Conservation (phyloP, 1,140 invertebrate species). For the Neodiprion fabricii region DNA sequence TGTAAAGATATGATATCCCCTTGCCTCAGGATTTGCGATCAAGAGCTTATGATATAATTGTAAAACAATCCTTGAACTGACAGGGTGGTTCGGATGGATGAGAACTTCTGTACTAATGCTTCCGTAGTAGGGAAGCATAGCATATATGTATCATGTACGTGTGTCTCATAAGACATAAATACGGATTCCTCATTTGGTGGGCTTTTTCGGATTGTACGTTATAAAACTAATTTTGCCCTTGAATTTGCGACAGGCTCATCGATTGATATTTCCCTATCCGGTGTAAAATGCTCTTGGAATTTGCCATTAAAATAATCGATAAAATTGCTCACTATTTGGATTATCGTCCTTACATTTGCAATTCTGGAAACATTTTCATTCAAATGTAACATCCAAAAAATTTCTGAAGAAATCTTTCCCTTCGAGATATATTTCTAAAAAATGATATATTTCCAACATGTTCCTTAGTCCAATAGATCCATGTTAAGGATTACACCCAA, state of each 20-base stretch:
- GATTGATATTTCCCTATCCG: slow-evolving; percentile 11
- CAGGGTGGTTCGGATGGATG: slow-evolving; percentile 21
- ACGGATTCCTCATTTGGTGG: slow-evolving; percentile 34
- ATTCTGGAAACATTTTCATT: slow-evolving; percentile 13
- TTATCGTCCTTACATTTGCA: slow-evolving; percentile 7
- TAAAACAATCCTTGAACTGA: slow-evolving; percentile 26
- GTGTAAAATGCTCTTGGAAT: slow-evolving; percentile 22
- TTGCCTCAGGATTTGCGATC: slow-evolving; percentile 11
- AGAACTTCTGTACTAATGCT: slow-evolving; percentile 26
- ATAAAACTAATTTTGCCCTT: slow-evolving; percentile 11
- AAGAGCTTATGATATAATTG: slow-evolving; percentile 27
- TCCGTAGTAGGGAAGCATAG: slow-evolving; percentile 31
- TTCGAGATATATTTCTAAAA: slow-evolving; percentile 21
- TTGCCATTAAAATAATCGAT: slow-evolving; percentile 24
- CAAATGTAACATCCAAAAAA: slow-evolving; percentile 21
- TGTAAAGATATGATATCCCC: slow-evolving; percentile 25
- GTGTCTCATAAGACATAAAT: slow-evolving; percentile 32
- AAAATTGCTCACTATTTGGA: slow-evolving; percentile 20
- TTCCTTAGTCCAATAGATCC: slow-evolving; percentile 17
- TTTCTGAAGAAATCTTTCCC: slow-evolving; percentile 17
- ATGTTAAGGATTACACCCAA: slow-evolving; percentile 25
- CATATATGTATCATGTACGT: slow-evolving; percentile 27
- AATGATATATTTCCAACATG: slow-evolving; percentile 20
- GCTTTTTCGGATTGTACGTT: slow-evolving; percentile 5
- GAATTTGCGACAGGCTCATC: slow-evolving; percentile 21